Conservation (phyloP, 2,797 vertebrate genomes). For the Chaetophractus vellerosus region DNA sequence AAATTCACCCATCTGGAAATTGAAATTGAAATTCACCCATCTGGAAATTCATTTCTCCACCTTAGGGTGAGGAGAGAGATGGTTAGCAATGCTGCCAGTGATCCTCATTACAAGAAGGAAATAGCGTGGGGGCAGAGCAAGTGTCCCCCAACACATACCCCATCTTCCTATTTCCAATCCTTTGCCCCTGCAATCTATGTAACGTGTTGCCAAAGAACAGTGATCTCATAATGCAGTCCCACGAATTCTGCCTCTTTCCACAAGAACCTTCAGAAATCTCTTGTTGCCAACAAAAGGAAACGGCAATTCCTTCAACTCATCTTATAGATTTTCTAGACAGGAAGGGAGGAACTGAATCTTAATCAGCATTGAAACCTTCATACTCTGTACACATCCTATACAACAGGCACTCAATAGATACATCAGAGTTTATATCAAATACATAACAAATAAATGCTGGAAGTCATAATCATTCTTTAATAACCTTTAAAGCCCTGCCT, state of each 20-base stretch:
- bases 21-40: constrained; percentile 12
- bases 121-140: neutral
- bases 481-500: neutral
- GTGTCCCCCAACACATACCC: neutral
- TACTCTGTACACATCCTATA: neutral
- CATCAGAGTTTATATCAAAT: neutral
- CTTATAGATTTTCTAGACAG: neutral
- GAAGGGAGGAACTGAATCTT: neutral
- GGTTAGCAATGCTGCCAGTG: neutral
- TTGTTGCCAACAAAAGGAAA: neutral
- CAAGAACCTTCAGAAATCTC: neutral
- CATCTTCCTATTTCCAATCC: neutral
- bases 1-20: neutral
- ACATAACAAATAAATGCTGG: neutral
- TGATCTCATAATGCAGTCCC: neutral
- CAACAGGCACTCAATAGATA: neutral
- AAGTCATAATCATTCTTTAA: neutral
- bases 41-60: neutral
- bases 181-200: neutral
- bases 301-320: neutral
- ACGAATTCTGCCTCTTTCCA: neutral
- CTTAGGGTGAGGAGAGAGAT: neutral
- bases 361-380: neutral
- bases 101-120: neutral
- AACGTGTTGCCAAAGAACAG: neutral